Percentiles rank a stretch among this genome's conserved stretches.
phyloP scores from a whole-genome alignment of 2,797 vertebrate genomes.

The Menidia menidia region DNA sequence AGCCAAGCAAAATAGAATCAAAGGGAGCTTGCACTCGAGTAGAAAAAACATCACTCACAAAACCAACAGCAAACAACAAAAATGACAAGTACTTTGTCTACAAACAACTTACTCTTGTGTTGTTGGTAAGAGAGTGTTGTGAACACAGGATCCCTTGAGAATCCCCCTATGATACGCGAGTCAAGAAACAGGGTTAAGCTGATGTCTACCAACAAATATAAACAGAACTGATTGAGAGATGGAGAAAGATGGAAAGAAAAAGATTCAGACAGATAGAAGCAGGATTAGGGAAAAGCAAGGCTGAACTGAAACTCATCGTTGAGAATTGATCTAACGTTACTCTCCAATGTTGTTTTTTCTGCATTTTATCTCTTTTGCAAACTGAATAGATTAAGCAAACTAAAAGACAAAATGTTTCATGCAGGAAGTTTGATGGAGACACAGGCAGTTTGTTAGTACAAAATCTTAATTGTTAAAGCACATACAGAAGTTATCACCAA shows the following conservation, averaged over 20 bases:
- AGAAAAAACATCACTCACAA: constrained; percentile 41
- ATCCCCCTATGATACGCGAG: constrained; percentile 49
- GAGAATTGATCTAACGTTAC: constrained; percentile 9
- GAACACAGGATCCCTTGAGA: constrained; percentile 68
- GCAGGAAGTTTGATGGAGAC: background rate
- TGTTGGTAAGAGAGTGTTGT: constrained; percentile 64
- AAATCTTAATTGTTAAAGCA: no score
- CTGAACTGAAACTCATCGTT: constrained; percentile 35
- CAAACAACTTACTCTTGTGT: constrained; percentile 67
- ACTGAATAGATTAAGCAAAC: background rate
- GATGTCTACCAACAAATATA: constrained; percentile 50
- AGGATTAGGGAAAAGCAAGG: constrained; percentile 38
- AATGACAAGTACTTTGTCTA: constrained; percentile 66
- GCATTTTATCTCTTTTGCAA: background rate
- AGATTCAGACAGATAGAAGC: constrained; percentile 45
- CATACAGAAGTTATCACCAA: no score
- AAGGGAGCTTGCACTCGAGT: constrained; percentile 40
- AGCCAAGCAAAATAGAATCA: constrained; percentile 35
- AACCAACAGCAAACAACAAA: constrained; percentile 55
- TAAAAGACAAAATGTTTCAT: background rate
- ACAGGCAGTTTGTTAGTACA: background rate
- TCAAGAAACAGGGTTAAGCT: constrained; percentile 61
- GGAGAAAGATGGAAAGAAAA: constrained; percentile 39
- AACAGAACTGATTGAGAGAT: constrained; percentile 50
- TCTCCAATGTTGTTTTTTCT: background rate